phyloP scores from a whole-genome alignment of 2,797 vertebrate genomes.

The Semaprochilodus insignis region DNA sequence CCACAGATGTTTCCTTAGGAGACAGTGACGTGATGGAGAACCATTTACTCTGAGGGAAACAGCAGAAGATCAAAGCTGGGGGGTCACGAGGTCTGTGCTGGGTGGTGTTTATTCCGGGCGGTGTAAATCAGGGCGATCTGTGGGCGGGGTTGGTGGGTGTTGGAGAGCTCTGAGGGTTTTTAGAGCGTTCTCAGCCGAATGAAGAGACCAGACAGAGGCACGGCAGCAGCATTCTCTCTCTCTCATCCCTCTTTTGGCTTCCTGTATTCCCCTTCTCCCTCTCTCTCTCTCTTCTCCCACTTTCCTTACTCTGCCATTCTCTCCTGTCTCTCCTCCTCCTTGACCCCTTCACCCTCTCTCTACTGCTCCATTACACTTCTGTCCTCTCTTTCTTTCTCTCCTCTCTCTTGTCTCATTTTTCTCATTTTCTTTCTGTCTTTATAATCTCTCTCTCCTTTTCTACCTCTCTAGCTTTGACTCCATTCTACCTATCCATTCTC shows the following conservation, averaged over 20 bases:
- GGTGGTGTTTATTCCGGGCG: slow-evolving; percentile 1
- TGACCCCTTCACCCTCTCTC: no score
- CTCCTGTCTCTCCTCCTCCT: no score
- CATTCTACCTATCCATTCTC: no score
- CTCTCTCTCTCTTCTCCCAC: no score
- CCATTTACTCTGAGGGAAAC: neutral
- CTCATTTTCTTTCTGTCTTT: no score
- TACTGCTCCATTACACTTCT: no score
- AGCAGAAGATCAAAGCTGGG: neutral
- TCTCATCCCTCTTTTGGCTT: neutral
- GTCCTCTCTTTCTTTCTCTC: no score
- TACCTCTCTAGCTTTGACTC: no score
- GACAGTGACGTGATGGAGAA: slow-evolving; percentile 17
- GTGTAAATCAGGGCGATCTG: slow-evolving; percentile 13
- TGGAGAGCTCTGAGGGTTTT: neutral
- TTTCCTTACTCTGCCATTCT: no score
- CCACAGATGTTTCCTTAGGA: neutral
- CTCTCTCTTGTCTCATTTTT: no score
- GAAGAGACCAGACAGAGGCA: neutral
- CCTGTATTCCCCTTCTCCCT: no score
- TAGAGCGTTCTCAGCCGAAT: slow-evolving; percentile 12
- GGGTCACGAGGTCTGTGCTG: neutral
- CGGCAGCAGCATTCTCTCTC: neutral
- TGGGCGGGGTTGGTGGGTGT: slow-evolving; percentile 3
- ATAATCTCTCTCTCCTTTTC: no score